Percentiles rank a stretch among this genome's conserved stretches.
These are phyloP conservation scores for Meloe dianella DNA, from an alignment of 2,888 invertebrate genomes.

Conservation along the genomic window DNA sequence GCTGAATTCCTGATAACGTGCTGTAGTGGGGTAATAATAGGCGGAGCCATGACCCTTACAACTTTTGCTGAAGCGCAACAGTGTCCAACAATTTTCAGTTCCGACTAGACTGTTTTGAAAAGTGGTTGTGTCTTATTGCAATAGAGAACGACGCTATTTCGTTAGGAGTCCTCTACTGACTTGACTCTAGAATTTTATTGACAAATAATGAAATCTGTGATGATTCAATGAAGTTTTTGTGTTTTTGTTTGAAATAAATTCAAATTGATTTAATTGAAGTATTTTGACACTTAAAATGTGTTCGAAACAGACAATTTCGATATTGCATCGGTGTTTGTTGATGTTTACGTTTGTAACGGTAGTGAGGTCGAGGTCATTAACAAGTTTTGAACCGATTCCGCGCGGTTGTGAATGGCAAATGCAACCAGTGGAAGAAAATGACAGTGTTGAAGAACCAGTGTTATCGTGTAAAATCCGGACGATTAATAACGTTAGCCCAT, in stretches of 20 bases:
- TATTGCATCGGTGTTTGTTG: constrained; percentile 31
- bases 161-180: too few relatives aligned
- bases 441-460: constrained; percentile 63
- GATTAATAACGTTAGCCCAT: constrained; percentile 71
- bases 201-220: constrained; percentile 34
- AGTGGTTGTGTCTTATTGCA: constrained; percentile 26
- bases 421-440: constrained; percentile 63
- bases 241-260: constrained; percentile 3
- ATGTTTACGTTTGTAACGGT: constrained; percentile 36
- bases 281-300: constrained; percentile 14
- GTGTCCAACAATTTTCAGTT: constrained; percentile 45
- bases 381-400: constrained; percentile 67
- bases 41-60: constrained; percentile 54
- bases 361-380: constrained; percentile 51
- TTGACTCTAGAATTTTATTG: neutral
- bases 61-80: constrained; percentile 51
- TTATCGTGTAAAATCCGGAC: constrained; percentile 75
- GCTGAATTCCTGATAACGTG: constrained; percentile 50
- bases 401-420: constrained; percentile 76
- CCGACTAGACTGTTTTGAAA: constrained; percentile 33
- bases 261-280: neutral
- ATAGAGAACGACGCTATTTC: neutral
- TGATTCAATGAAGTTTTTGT: constrained; percentile 33
- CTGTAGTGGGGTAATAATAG: constrained; percentile 45
- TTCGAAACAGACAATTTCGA: constrained; percentile 19